Conservation (phyloP, 1,140 invertebrate genomes). For the Octopus bimaculoides region DNA sequence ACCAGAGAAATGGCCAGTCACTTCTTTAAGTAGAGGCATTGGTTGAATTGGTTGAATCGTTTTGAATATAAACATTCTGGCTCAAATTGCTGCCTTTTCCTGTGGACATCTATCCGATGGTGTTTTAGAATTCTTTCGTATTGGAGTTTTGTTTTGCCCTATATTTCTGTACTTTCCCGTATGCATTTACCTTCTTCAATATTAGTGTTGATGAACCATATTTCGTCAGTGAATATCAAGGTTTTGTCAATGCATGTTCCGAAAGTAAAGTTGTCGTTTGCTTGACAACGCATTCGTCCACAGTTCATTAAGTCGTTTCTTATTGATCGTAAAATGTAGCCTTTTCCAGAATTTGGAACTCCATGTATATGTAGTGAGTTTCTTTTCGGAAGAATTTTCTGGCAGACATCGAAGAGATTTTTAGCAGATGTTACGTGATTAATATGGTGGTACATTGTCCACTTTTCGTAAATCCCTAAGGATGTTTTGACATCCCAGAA, state of each 20-base stretch:
- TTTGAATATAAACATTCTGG: no score
- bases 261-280: background rate
- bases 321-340: background rate
- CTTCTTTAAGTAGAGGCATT: no score
- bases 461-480: background rate
- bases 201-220: background rate
- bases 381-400: background rate
- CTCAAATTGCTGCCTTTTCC: no score
- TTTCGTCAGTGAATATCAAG: background rate
- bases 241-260: background rate
- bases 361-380: background rate
- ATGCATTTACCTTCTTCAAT: no score
- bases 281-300: background rate
- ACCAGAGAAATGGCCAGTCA: no score
- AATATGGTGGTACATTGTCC: background rate
- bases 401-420: background rate
- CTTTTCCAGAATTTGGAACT: background rate
- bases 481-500: background rate
- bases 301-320: no score
- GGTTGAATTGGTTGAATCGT: no score
- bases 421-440: background rate
- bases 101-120: no score
- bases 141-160: background rate
- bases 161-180: background rate
- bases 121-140: background rate